Base-by-base conservation (phyloP, 2,888 invertebrate species). In the Andrena chrysosceles region DNA sequence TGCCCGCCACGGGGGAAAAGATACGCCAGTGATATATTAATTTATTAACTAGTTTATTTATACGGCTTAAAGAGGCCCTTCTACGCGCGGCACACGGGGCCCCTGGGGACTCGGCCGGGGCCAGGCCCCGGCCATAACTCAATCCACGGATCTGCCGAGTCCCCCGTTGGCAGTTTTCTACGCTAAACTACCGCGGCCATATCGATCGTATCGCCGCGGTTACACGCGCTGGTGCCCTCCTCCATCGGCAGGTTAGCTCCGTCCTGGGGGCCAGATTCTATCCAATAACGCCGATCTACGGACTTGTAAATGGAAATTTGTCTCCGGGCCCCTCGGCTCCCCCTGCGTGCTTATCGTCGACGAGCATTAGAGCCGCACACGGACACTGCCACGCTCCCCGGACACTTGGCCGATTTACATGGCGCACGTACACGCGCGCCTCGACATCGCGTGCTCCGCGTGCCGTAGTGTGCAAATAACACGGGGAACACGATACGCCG, bases 1-100 rank as follows among this genome's bases (percentile, higher is more conserved):
- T 77, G 73, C 72, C 84, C 77, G 85, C 85, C 84, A 80, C 72
- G 60, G 64, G 73, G 73, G 64, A 75, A 62, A 76, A 87, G 85
- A 84, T 85, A 82, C 68, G 49, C 83, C 90, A 85, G 90, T 91
- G 93, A 92, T 93, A 90, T 91, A 93, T 93, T 92, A 93, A 92
- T 92, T 92, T 91, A 92, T 92, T 90, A 91, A 91, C 90, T 91
- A 91, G 90, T 89, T 92, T 90, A 90, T 90, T 91, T 91, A 90
- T 91, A 87, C 86, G 67, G 85, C 87, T 85, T 87, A 87, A 87
- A 85, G 85, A 89, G 86, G 84, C 82, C 89, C 80, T 87, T 83
- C 86, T 87, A 84, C 88, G 84, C 74, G 64, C 77, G 73, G 52
- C 59, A 5, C 31, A 26, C 20, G 33, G 49, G 68, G 82, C 87